Conservation (phyloP, 2,797 vertebrate genomes). For the Erpetoichthys calabaricus region DNA sequence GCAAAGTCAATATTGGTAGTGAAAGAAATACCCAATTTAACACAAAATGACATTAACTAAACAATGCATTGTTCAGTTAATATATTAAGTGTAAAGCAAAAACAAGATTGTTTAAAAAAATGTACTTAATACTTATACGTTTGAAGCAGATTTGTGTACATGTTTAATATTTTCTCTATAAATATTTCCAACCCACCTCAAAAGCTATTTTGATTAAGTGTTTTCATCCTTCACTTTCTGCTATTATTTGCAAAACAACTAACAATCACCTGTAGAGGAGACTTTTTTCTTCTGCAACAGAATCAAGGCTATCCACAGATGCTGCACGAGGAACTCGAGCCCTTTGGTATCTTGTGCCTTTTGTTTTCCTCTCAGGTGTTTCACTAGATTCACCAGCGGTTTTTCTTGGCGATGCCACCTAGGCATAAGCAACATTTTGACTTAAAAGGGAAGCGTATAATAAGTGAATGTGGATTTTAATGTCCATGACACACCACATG, state of each 20-base stretch:
- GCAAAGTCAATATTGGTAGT: neutral
- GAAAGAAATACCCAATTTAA: neutral
- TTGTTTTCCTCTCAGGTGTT: constrained; percentile 40
- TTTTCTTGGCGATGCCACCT: constrained; percentile 47
- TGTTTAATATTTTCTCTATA: neutral
- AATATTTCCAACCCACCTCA: neutral
- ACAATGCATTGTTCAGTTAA: neutral
- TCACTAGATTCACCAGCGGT: constrained; percentile 43
- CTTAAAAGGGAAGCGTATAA: no score
- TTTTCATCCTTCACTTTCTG: no score
- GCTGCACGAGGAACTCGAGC: constrained; percentile 38
- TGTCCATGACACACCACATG: no score
- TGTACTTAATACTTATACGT: neutral
- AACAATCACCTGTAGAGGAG: constrained; percentile 72
- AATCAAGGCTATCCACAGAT: constrained; percentile 52
- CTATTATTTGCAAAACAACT: neutral
- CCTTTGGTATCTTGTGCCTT: constrained; percentile 59
- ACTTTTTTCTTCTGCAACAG: constrained; percentile 48
- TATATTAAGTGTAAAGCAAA: neutral
- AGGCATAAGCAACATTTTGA: no score
- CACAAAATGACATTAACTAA: neutral
- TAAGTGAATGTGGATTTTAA: no score
- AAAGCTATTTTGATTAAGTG: neutral
- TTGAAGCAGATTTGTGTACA: neutral
- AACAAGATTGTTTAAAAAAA: neutral